A percentile compares a stretch with the other conserved stretches of the same genome.
phyloP scores from a whole-genome alignment of 2,888 invertebrate genomes.

The Patella depressa region DNA sequence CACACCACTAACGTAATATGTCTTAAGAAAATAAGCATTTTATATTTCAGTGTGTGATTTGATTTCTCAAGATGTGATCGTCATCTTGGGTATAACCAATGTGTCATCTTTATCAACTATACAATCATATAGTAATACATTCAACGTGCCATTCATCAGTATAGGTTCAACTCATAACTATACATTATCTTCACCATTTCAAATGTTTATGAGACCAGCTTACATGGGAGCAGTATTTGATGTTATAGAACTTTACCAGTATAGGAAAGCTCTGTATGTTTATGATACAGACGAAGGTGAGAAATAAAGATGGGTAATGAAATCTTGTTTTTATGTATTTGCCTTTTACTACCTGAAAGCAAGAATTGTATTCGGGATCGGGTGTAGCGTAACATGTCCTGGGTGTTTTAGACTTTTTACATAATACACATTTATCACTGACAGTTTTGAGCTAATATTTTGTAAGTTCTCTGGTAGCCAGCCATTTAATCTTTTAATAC shows the following conservation, averaged over 20 bases:
- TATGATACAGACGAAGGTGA: constrained; percentile 60
- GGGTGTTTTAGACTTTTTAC: no score
- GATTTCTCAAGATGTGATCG: constrained; percentile 49
- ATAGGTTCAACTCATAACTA: constrained; percentile 51
- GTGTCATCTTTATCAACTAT: constrained; percentile 58
- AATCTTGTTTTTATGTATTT: no score
- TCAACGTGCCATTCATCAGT: constrained; percentile 54
- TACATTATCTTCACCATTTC: constrained; percentile 43
- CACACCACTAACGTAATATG: no score
- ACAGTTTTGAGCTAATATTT: no score
- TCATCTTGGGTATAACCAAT: constrained; percentile 53
- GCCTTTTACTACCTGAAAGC: no score
- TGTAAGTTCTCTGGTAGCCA: no score
- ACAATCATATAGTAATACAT: constrained; percentile 58
- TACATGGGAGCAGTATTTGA: constrained; percentile 51
- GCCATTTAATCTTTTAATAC: no score
- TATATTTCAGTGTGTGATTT: constrained; percentile 51
- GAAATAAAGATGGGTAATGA: no score
- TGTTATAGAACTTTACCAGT: constrained; percentile 44
- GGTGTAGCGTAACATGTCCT: no score
- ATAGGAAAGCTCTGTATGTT: constrained; percentile 49
- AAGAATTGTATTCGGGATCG: no score
- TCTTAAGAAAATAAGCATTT: background rate
- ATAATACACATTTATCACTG: no score
- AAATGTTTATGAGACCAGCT: constrained; percentile 53